Percentiles rank a stretch among this genome's conserved stretches.
Conservation (phyloP, 2,888 invertebrate genomes). For the Yponomeuta malinellus region DNA sequence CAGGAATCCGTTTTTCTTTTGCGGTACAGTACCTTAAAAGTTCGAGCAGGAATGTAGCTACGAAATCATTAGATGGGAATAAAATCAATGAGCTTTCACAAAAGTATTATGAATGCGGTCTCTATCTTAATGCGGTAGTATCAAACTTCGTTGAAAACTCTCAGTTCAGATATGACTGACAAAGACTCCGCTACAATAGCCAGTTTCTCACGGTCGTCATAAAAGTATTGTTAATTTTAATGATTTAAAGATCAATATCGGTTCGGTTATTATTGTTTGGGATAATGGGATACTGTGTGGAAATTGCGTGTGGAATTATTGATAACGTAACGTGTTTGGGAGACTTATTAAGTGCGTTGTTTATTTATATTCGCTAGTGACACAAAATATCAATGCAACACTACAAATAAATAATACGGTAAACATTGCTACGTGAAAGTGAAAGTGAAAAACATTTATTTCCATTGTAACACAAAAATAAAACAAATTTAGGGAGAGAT, state of each 20-base stretch:
- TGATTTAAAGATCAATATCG: not conserved
- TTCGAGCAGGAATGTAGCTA: too few relatives aligned
- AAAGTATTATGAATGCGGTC: not conserved
- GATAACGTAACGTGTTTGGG: not conserved
- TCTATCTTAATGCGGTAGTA: not conserved
- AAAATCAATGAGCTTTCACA: not conserved
- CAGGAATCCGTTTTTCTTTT: too few relatives aligned
- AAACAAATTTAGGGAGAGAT: too few relatives aligned
- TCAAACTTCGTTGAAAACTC: not conserved
- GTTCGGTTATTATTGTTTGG: not conserved
- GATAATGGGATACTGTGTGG: not conserved
- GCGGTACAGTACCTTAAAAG: too few relatives aligned
- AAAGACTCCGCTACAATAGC: not conserved
- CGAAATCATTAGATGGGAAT: too few relatives aligned
- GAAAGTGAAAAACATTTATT: too few relatives aligned
- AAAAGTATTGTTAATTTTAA: constrained; percentile 1
- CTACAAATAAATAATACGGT: too few relatives aligned
- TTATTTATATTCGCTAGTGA: too few relatives aligned
- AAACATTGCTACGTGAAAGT: too few relatives aligned
- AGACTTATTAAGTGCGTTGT: too few relatives aligned
- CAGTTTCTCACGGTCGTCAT: not conserved
- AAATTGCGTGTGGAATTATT: not conserved
- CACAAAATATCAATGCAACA: too few relatives aligned
- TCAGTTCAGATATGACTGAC: not conserved
- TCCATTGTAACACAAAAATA: too few relatives aligned